These are phyloP conservation scores for Microchirus variegatus DNA, from an alignment of 2,797 vertebrate species.

Conservation along the genomic window DNA sequence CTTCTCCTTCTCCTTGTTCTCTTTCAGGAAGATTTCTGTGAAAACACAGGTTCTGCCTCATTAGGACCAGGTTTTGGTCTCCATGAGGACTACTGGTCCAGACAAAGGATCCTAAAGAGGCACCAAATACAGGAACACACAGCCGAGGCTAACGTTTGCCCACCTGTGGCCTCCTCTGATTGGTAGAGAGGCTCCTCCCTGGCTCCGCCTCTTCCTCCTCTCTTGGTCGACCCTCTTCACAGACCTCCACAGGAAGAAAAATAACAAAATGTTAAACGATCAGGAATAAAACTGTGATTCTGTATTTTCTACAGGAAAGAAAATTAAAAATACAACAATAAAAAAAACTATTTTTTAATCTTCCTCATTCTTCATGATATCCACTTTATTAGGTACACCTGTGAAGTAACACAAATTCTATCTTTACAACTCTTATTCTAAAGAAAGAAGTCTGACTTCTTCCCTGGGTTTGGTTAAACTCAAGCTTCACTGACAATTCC, in stretches of 20 bases:
- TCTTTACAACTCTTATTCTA: too few species aligned
- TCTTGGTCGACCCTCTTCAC: constrained; percentile 33
- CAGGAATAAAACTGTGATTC: too few species aligned
- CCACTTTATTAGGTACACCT: too few species aligned
- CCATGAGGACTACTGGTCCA: background rate
- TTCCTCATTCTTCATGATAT: background rate
- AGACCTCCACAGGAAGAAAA: constrained; percentile 58
- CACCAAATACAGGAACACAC: background rate
- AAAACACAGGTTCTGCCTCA: constrained; percentile 14
- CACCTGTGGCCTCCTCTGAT: constrained; percentile 67
- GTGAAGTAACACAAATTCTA: too few species aligned
- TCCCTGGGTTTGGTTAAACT: too few species aligned
- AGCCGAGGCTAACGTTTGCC: background rate
- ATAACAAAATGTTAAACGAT: too few species aligned
- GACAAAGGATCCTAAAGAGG: too few species aligned
- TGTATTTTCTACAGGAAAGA: too few species aligned
- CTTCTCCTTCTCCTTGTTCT: constrained; percentile 96
- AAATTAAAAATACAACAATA: too few species aligned
- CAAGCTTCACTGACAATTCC: too few species aligned
- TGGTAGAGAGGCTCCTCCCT: constrained; percentile 42
- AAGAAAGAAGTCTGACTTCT: too few species aligned
- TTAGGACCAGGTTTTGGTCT: background rate
- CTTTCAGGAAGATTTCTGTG: constrained; percentile 86
- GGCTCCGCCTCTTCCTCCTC: constrained; percentile 70
- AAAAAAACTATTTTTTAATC: too few species aligned